Evolutionary conservation across 2,113 vertebrate species (phyloP).

Genomic region (Peromyscus maniculatus): DNA sequence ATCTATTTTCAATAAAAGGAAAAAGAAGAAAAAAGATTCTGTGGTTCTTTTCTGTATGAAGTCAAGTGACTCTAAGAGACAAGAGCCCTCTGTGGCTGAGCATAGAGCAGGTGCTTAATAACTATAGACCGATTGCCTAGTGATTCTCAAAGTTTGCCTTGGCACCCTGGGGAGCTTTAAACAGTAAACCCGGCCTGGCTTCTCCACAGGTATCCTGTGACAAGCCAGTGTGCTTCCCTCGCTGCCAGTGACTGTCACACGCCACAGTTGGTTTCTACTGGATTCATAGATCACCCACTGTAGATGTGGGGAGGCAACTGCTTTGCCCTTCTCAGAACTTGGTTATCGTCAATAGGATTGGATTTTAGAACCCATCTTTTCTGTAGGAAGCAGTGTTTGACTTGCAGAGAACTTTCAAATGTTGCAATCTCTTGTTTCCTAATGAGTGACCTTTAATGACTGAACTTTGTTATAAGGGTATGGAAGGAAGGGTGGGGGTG

Average conservation of each 20-base stretch:
- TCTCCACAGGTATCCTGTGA: background rate
- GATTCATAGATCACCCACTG: background rate
- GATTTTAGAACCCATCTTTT: constrained; percentile 37
- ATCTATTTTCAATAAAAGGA: background rate
- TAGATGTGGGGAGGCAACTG: background rate
- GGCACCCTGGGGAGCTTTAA: background rate
- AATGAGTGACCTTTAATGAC: background rate
- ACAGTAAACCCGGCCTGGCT: background rate
- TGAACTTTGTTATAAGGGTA: background rate
- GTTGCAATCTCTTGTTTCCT: background rate
- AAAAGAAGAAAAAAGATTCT: background rate
- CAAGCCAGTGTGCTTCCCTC: background rate
- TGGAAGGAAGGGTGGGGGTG: background rate
- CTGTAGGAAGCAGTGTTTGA: background rate
- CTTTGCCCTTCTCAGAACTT: background rate
- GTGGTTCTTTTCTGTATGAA: background rate
- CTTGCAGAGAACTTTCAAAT: background rate
- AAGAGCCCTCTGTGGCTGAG: background rate
- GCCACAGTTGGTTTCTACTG: background rate
- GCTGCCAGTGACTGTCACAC: background rate
- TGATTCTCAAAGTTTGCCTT: background rate
- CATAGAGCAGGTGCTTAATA: background rate
- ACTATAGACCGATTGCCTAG: background rate
- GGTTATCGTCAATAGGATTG: background rate
- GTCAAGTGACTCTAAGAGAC: background rate